These are phyloP conservation scores for Littorina saxatilis DNA, from an alignment of 1,140 invertebrate genomes.

Conservation along the genomic window DNA sequence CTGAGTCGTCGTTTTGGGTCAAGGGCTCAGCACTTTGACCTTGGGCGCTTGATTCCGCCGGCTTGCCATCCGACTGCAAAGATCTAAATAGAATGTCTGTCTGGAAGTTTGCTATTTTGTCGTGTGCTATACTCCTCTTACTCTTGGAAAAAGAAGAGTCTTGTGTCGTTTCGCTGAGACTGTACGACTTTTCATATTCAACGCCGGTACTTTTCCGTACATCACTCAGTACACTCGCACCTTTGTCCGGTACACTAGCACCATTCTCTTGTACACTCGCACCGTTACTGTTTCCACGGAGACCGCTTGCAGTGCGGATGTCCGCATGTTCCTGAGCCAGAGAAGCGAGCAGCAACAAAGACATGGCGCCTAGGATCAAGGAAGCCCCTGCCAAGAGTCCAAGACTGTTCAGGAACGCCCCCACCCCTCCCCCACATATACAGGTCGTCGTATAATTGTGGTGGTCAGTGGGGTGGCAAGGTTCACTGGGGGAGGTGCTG, in stretches of 20 bases:
- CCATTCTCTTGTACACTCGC: background rate
- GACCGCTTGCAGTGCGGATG: background rate
- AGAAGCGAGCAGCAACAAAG: conserved; percentile 46
- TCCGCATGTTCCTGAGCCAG: conserved; percentile 29
- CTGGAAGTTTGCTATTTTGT: too few species aligned
- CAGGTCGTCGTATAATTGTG: background rate
- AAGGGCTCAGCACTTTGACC: background rate
- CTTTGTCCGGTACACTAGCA: background rate
- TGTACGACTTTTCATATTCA: background rate
- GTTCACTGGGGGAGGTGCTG: conserved; percentile 22
- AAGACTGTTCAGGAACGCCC: conserved; percentile 45
- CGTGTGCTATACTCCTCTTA: too few species aligned
- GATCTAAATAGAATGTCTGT: too few species aligned
- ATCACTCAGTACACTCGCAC: background rate
- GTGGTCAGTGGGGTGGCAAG: background rate
- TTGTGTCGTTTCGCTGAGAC: too few species aligned
- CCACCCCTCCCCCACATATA: conserved; percentile 1
- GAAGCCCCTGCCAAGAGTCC: conserved; percentile 46
- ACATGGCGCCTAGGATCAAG: conserved; percentile 40
- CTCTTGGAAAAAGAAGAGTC: too few species aligned
- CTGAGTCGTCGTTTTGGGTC: background rate
- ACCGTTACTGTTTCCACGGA: background rate
- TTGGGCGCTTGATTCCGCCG: too few species aligned
- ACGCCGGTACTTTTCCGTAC: background rate
- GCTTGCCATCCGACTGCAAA: too few species aligned